These are phyloP conservation scores for Danionella cerebrum DNA, from an alignment of 2,113 vertebrate species.

Conservation along the genomic window DNA sequence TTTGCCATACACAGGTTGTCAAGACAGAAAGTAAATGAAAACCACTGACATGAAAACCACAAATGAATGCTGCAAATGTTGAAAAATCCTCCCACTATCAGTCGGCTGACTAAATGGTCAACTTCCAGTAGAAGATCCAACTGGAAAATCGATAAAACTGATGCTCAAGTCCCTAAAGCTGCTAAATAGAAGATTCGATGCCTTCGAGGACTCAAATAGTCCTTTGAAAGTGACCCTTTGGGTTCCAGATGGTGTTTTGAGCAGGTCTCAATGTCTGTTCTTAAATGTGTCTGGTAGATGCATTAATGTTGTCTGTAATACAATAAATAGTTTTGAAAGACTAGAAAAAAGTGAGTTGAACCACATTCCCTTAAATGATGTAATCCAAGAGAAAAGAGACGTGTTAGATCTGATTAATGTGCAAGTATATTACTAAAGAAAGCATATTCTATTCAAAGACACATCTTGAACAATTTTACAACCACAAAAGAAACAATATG, in stretches of 20 bases:
- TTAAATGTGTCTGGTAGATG: slow-evolving; percentile 27
- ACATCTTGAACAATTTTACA: slow-evolving; percentile 9
- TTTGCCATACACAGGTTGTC: no score
- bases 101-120: no score
- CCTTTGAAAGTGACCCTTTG: slow-evolving; percentile 25
- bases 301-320: slow-evolving; percentile 28
- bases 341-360: no score
- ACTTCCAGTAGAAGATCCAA: no score
- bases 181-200: no score
- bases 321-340: not conserved
- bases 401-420: slow-evolving; percentile 18
- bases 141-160: no score
- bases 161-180: no score
- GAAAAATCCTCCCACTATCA: no score
- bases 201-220: slow-evolving; percentile 12
- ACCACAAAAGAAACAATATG: not conserved
- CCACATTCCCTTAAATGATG: no score
- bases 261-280: slow-evolving; percentile 39
- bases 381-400: slow-evolving; percentile 10
- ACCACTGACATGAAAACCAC: no score
- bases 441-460: slow-evolving; percentile 15
- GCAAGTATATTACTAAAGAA: slow-evolving; percentile 16
- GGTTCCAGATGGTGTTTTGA: slow-evolving; percentile 40
- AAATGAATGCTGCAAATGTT: no score
- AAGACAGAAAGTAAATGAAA: no score